Conservation (phyloP, 2,888 invertebrate genomes). For the Odontocolon sp. region DNA sequence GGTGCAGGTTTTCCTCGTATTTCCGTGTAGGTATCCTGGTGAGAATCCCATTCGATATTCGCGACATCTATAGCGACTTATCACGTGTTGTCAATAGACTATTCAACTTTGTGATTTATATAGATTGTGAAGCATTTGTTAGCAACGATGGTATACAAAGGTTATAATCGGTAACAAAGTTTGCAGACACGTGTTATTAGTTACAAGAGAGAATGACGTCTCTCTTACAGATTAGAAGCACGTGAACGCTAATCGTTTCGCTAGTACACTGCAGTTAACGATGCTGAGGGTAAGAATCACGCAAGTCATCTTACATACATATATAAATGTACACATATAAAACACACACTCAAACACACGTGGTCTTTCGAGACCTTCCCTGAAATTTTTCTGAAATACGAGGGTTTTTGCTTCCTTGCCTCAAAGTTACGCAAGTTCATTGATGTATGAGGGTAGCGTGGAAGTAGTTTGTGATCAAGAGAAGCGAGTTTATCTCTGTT, state of each 20-base stretch:
- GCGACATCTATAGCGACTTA: too few species aligned
- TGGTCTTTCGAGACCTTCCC: too few species aligned
- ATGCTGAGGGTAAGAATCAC: not conserved
- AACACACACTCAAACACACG: too few species aligned
- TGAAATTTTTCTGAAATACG: slow-evolving; percentile 4
- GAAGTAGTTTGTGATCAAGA: not conserved
- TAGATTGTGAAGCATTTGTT: too few species aligned
- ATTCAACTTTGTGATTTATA: too few species aligned
- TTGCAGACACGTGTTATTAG: not conserved
- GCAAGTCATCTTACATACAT: slow-evolving; percentile 28
- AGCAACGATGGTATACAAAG: too few species aligned
- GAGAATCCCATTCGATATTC: too few species aligned
- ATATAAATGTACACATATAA: too few species aligned
- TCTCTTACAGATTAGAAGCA: not conserved
- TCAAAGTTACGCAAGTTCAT: slow-evolving; percentile 3
- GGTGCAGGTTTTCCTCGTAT: too few species aligned
- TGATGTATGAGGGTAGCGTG: slow-evolving; percentile 6
- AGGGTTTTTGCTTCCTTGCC: not conserved
- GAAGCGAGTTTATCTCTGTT: not conserved
- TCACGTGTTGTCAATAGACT: too few species aligned
- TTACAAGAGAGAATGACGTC: not conserved
- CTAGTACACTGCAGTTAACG: slow-evolving; percentile 25
- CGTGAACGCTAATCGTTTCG: slow-evolving; percentile 9
- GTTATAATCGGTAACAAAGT: not conserved
- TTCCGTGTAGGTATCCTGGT: too few species aligned